Evolutionary conservation across 2,113 vertebrate species (phyloP).

Genomic region (Thamnophis sirtalis): DNA sequence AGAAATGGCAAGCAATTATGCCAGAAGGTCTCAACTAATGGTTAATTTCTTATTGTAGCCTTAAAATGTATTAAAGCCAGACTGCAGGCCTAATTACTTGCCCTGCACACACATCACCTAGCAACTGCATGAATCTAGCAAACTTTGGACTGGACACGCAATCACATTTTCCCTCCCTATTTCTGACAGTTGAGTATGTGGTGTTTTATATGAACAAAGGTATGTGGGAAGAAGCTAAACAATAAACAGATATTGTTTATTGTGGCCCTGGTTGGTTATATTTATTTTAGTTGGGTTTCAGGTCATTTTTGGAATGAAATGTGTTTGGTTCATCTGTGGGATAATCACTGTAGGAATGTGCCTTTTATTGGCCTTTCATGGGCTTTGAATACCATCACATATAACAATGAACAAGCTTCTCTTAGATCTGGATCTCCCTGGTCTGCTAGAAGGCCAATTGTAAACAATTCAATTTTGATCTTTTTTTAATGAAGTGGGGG

Average conservation of each 20-base stretch:
- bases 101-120: not conserved
- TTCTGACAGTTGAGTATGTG: not conserved
- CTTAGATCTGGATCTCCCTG: not conserved
- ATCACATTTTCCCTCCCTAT: not conserved
- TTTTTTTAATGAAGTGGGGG: not conserved
- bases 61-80: not conserved
- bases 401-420: not conserved
- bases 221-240: not conserved
- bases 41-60: not conserved
- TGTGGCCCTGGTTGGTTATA: not conserved
- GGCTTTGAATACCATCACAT: not conserved
- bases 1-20: not conserved
- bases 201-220: no score
- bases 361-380: not conserved
- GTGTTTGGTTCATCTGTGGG: not conserved
- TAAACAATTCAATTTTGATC: not conserved
- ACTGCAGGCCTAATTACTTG: not conserved
- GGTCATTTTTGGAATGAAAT: not conserved
- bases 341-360: not conserved
- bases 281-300: not conserved
- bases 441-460: not conserved
- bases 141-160: not conserved
- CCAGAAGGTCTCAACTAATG: not conserved
- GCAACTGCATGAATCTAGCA: not conserved
- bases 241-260: not conserved